phyloP scores from a whole-genome alignment of 2,888 invertebrate species.

The Cerastoderma edule region DNA sequence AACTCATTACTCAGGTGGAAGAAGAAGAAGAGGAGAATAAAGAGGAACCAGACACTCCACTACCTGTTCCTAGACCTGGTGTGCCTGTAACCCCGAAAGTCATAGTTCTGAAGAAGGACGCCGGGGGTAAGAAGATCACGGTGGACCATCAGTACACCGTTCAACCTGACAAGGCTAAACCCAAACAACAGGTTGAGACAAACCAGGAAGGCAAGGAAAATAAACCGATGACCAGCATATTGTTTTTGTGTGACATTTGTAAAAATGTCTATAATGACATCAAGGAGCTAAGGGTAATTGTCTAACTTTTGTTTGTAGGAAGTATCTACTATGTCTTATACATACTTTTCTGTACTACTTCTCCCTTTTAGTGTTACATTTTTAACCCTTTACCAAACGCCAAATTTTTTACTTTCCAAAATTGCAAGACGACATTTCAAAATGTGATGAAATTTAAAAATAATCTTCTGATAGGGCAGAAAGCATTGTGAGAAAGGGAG shows the following conservation, averaged over 20 bases:
- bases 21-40: not conserved
- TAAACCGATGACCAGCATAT: constrained; percentile 38
- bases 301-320: not conserved
- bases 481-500: no score
- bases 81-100: constrained; percentile 40
- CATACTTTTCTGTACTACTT: no score
- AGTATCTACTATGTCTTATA: no score
- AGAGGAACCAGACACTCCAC: no score
- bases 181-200: not conserved
- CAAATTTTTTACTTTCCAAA: no score
- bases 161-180: not conserved
- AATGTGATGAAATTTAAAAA: no score
- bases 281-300: constrained; percentile 44
- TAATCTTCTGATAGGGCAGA: no score
- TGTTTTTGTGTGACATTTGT: constrained; percentile 59
- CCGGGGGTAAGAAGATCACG: constrained; percentile 32
- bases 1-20: constrained; percentile 11
- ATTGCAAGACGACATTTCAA: no score
- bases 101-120: constrained; percentile 44
- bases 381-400: no score
- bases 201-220: constrained; percentile 31
- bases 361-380: no score
- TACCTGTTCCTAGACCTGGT: not conserved
- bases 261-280: constrained; percentile 51
- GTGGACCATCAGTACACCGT: constrained; percentile 41